Percentiles rank a stretch among this genome's conserved stretches.
These are phyloP conservation scores for Pseudochirops corinnae DNA, from an alignment of 2,797 vertebrate genomes.

Conservation along the genomic window DNA sequence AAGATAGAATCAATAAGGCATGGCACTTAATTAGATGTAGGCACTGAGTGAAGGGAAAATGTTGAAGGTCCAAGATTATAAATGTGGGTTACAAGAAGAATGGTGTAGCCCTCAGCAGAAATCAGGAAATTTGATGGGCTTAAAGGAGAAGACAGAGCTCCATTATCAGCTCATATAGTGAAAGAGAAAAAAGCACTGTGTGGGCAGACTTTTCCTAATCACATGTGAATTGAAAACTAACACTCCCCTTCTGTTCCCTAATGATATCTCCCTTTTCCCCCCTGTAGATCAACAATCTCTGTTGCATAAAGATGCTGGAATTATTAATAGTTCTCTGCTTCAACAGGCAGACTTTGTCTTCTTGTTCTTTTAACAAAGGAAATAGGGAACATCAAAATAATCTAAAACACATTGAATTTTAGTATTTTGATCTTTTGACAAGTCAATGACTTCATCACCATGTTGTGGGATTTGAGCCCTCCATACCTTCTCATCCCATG, in stretches of 20 bases:
- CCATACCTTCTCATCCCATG: not conserved
- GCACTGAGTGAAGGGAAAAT: not conserved
- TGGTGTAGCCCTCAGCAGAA: not conserved
- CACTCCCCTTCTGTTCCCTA: not conserved
- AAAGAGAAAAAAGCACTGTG: not conserved
- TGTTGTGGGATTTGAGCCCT: not conserved
- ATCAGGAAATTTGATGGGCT: not conserved
- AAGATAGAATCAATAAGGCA: not conserved
- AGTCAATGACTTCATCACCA: not conserved
- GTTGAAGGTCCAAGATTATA: not conserved
- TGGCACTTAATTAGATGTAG: not conserved
- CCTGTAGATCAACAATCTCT: not conserved
- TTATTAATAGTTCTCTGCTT: not conserved
- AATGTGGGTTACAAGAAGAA: not conserved
- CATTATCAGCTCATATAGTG: not conserved
- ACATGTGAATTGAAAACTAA: not conserved
- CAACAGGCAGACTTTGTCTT: not conserved
- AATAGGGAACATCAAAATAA: not conserved
- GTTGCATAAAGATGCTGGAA: not conserved
- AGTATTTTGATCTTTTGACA: not conserved
- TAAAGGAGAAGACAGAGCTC: not conserved
- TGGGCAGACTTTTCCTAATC: not conserved
- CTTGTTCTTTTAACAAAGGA: not conserved
- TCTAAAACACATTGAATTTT: not conserved
- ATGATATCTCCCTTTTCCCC: not conserved